These are phyloP conservation scores for Megaustenia siamemsis DNA, from an alignment of 2,888 invertebrate genomes.

Conservation along the genomic window DNA sequence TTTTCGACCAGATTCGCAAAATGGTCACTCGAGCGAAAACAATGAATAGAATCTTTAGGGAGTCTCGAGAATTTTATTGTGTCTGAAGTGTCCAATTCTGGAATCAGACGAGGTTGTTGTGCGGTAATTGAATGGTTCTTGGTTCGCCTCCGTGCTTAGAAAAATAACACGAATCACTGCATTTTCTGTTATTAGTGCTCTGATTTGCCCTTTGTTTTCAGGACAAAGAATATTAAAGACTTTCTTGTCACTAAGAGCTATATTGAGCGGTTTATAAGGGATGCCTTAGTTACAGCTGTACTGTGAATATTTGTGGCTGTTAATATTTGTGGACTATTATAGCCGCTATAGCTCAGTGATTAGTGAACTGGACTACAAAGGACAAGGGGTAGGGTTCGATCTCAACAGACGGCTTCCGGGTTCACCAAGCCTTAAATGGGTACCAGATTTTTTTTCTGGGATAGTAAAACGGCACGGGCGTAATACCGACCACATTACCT, in stretches of 20 bases:
- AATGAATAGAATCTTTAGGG: constrained; percentile 53
- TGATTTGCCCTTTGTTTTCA: constrained; percentile 36
- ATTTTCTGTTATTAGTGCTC: constrained; percentile 38
- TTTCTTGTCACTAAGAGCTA: not conserved
- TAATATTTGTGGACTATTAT: not conserved
- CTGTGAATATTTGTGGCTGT: not conserved
- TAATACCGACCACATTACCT: too few relatives aligned
- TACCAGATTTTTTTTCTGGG: too few relatives aligned
- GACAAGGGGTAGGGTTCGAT: too few relatives aligned
- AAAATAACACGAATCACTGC: constrained; percentile 48
- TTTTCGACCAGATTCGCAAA: constrained; percentile 42
- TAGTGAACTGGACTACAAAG: too few relatives aligned
- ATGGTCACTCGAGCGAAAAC: constrained; percentile 47
- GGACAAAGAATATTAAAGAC: constrained; percentile 37
- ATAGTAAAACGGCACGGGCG: too few relatives aligned
- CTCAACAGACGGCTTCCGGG: too few relatives aligned
- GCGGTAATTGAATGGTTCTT: constrained; percentile 53
- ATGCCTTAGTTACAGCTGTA: not conserved
- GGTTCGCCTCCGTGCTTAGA: constrained; percentile 50
- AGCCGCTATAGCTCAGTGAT: too few relatives aligned
- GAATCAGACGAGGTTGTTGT: constrained; percentile 48
- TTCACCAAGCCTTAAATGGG: too few relatives aligned
- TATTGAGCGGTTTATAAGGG: not conserved
- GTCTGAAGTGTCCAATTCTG: constrained; percentile 50
- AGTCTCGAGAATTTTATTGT: constrained; percentile 52